Percentiles rank a stretch among this genome's conserved stretches.
Conservation (phyloP, 1,140 invertebrate genomes). For the Drosophila navojoa region DNA sequence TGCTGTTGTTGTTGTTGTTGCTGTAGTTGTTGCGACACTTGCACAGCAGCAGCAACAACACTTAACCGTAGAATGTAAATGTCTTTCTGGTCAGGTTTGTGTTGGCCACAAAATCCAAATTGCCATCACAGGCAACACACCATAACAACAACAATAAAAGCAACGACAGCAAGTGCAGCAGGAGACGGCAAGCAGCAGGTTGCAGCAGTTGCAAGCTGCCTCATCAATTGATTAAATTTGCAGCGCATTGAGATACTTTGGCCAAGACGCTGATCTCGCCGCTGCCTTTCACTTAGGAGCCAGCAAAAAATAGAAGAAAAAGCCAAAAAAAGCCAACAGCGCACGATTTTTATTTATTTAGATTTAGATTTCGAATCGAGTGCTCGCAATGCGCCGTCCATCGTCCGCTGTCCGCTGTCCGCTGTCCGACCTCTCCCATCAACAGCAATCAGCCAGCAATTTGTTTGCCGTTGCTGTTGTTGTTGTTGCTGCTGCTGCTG, state of each 20-base stretch:
- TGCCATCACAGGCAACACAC: conserved; percentile 64
- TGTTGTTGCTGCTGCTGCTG: not conserved
- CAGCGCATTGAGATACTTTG: conserved; percentile 65
- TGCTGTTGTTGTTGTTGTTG: conserved; percentile 59
- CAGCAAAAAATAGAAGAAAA: not conserved
- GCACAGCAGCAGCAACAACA: conserved; percentile 48
- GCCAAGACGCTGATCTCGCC: conserved; percentile 69
- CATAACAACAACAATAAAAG: conserved; percentile 70
- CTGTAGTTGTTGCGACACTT: conserved; percentile 58
- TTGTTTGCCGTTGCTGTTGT: conserved; percentile 22
- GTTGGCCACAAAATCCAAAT: conserved; percentile 79
- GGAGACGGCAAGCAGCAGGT: conserved; percentile 37
- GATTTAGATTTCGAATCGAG: conserved; percentile 74
- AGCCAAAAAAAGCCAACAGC: conserved; percentile 38
- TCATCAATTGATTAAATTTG: conserved; percentile 82
- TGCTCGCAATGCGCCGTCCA: conserved; percentile 8
- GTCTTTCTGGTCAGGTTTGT: conserved; percentile 78
- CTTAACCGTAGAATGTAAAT: conserved; percentile 79
- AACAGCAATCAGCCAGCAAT: conserved; percentile 44
- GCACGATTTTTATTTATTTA: conserved; percentile 82
- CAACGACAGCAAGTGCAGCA: conserved; percentile 66
- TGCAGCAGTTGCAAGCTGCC: conserved; percentile 52
- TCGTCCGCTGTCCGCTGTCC: not conserved
- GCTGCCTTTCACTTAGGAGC: conserved; percentile 74
- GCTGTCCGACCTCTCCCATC: not conserved